Conservation (phyloP, 2,797 vertebrate species). For the Acanthornis magna region DNA sequence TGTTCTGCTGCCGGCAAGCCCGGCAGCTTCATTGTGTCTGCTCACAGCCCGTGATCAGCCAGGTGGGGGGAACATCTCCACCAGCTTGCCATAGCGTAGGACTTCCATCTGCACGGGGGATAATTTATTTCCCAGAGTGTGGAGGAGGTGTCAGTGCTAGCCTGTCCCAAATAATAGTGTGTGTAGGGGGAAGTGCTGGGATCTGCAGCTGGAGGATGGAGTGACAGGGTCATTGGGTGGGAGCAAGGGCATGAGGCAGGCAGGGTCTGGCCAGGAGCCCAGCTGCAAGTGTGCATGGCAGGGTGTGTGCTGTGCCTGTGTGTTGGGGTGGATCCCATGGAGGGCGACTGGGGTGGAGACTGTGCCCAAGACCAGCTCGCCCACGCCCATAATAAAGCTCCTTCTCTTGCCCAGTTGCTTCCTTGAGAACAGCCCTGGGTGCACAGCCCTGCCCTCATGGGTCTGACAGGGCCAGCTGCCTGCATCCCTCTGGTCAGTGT, state of each 20-base stretch:
- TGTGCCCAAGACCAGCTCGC: not conserved
- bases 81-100: not conserved
- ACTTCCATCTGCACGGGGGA: not conserved
- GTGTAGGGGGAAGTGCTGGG: not conserved
- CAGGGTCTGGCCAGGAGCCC: not conserved
- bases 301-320: not conserved
- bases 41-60: not conserved
- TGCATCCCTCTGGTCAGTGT: not conserved
- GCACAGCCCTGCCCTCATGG: fast-evolving
- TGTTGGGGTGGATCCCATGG: not conserved
- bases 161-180: not conserved
- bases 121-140: not conserved
- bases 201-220: not conserved
- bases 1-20: not conserved
- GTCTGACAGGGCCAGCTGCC: not conserved
- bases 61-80: not conserved
- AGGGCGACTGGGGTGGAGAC: not conserved
- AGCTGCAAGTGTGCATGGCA: not conserved
- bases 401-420: not conserved
- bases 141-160: not conserved
- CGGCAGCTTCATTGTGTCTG: fast-evolving
- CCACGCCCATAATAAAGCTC: not conserved
- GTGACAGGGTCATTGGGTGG: not conserved
- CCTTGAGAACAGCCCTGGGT: fast-evolving
- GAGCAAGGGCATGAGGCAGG: not conserved